phyloP scores from a whole-genome alignment of 2,888 invertebrate genomes.

The Agrochola litura region DNA sequence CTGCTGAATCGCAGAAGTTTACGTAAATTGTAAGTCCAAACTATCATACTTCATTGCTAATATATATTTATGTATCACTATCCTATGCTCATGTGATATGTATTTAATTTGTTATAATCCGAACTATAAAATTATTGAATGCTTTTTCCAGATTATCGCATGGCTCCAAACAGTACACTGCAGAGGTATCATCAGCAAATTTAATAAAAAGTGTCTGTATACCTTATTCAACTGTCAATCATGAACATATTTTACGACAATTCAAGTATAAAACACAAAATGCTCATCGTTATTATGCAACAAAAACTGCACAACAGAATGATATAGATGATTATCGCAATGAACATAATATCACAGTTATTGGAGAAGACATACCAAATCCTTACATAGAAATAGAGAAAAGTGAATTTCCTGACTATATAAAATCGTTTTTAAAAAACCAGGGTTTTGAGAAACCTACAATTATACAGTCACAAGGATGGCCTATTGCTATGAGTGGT shows the following conservation, averaged over 20 bases:
- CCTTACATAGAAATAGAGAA: slow-evolving; percentile 94
- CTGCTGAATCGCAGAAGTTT: slow-evolving; percentile 74
- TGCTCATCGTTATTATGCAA: slow-evolving; percentile 75
- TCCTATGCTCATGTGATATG: slow-evolving; percentile 2
- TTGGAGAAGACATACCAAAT: slow-evolving; percentile 93
- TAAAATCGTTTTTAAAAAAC: slow-evolving; percentile 91
- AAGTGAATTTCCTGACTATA: slow-evolving; percentile 93
- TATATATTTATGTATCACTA: slow-evolving; percentile 2
- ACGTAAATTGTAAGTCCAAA: slow-evolving; percentile 78
- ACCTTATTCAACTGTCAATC: slow-evolving; percentile 66
- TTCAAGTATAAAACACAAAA: slow-evolving; percentile 48
- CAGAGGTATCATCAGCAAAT: slow-evolving; percentile 62
- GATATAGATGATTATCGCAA: slow-evolving; percentile 92
- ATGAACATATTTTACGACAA: slow-evolving; percentile 59
- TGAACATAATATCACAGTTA: slow-evolving; percentile 93
- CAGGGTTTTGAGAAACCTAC: slow-evolving; percentile 94
- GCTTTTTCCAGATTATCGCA: slow-evolving; percentile 75
- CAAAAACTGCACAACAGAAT: slow-evolving; percentile 75
- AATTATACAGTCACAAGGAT: slow-evolving; percentile 95
- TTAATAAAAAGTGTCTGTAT: slow-evolving; percentile 62
- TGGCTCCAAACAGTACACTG: slow-evolving; percentile 66
- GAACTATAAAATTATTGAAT: not conserved
- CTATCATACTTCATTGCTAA: slow-evolving; percentile 35
- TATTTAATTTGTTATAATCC: not conserved
- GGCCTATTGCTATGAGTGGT: slow-evolving; percentile 95